These are phyloP conservation scores for Drosophila parthenogenetica DNA, from an alignment of 2,888 invertebrate species.

Conservation along the genomic window DNA sequence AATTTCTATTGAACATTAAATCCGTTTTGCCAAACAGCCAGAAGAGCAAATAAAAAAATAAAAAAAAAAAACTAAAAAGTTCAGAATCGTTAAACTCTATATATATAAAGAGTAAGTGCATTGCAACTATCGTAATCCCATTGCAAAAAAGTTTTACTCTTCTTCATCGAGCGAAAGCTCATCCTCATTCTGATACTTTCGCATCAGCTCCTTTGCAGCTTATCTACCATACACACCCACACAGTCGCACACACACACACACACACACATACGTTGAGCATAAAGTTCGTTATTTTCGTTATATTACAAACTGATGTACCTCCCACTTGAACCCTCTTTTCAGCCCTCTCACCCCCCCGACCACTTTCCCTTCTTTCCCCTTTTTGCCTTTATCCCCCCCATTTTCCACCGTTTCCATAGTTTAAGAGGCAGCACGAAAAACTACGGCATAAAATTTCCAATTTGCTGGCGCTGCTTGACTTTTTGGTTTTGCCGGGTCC, in stretches of 20 bases:
- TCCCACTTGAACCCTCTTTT: neutral
- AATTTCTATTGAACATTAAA: conserved; percentile 20
- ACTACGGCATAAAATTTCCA: conserved; percentile 80
- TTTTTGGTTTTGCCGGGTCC: conserved; percentile 54
- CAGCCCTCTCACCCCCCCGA: neutral
- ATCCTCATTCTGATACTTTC: conserved; percentile 23
- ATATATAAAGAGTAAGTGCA: conserved; percentile 51
- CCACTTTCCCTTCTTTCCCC: conserved; percentile 31
- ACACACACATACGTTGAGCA: conserved; percentile 19
- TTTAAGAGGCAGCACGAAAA: conserved; percentile 61
- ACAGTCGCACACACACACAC: conserved; percentile 24
- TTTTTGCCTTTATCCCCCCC: too few relatives aligned
- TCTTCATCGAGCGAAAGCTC: conserved; percentile 31
- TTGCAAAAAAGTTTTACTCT: conserved; percentile 50
- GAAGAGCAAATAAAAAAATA: neutral
- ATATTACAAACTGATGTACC: conserved; percentile 45
- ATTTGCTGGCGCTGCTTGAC: conserved; percentile 74
- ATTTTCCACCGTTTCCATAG: conserved; percentile 62
- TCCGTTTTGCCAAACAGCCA: neutral
- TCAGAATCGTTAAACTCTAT: conserved; percentile 30
- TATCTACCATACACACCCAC: conserved; percentile 48
- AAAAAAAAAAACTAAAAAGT: conserved; percentile 11
- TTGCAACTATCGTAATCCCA: conserved; percentile 62
- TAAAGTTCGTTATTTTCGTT: conserved; percentile 69
- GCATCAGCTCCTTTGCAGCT: conserved; percentile 57